Evolutionary conservation across 2,113 vertebrate genomes (phyloP), one percentile per base, ranked within the genome.

Genomic region (Forbesichthys papilliferus): DNA sequence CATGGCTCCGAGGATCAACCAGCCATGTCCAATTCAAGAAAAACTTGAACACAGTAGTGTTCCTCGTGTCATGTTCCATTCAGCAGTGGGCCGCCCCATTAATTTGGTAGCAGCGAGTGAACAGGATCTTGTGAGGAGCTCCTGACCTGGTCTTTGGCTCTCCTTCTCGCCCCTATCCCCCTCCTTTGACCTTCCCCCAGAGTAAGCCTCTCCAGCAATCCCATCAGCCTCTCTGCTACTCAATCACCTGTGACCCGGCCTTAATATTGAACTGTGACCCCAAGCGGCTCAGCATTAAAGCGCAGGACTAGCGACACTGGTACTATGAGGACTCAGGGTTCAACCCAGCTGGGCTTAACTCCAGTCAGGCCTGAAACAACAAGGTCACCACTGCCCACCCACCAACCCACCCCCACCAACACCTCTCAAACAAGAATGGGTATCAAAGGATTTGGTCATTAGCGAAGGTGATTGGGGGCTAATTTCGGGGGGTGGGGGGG

Each of bases 191-290:
- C 76, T 72, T 67, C n/a, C 64, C 48, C 66, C 9, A 66, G 55
- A 74, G 55, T 66, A 71, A 83, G 86, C 77, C 82, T 83, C 87
- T 87, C 83, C 53, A 42, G n/a, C 73, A 90, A 90, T 90, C 86
- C 89, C 78, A 91, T 89, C 88, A 89, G 71, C 87, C 76, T 79
- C 69, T 78, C 72, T 79, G 61, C 62, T 88, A 90, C 75, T 88
- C 84, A 77, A 59, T 87, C 91, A 91, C 89, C 90, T 91, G 86
- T 91, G 86, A 79, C 83, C 81, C 42, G 69, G 73, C 75, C 75
- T 65, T 69, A 81, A 73, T 34, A 60, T 3, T 73, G 73, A 78
- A 77, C 86, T 87, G 49, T 80, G 82, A 88, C 78, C 84, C 61
- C 6, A 0, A 54, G 63, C 36, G 51, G 83, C 78, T 86, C 73